Evolutionary conservation across 2,113 vertebrate species (phyloP), one percentile per base, ranked within the genome.

Genomic region (Otis tarda): DNA sequence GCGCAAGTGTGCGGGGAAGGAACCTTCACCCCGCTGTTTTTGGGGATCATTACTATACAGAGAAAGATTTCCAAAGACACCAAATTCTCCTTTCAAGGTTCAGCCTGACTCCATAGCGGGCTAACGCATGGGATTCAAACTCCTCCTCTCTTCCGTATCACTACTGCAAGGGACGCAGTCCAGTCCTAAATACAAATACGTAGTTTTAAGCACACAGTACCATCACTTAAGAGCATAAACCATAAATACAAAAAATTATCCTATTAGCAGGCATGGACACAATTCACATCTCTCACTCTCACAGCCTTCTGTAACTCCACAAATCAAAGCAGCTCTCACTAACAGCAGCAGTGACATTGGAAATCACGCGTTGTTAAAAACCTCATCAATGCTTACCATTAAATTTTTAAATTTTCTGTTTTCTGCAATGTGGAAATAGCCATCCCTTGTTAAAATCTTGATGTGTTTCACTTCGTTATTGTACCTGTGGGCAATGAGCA

Each of bases 401-500:
- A 99, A 98, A 98, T 98, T 99, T 97, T 98, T 99, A 98, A 99
- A 99, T 98, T 98, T 99, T 98, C 98, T 99, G 97, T 99, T 99
- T 98, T 99, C 99, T 49, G 99, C 98, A 96, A 99, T 99, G 98
- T 99, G 98, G 97, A 99, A 99, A 98, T 98, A 98, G 94, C 98
- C 98, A 93, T 99, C 99, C 98, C 98, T 99, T 96, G 99, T 98
- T 98, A 99, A 98, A 98, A 99, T 99, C 98, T 99, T 99, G 98
- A 99, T 99, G 98, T 99, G 99, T 97, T 99, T 99, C 98, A 99
- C 99, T 98, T 99, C 99, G 7, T 99, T 99, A 98, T 99, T 99
- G 98, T 99, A 99, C 99, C 99, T 99, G 98, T 97, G 95, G 98
- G 98, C 98, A 98, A 99, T 97, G 98, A 98, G 98, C 98, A 99